Conservation (phyloP, 2,888 invertebrate species). For the Loripinus fragilis region DNA sequence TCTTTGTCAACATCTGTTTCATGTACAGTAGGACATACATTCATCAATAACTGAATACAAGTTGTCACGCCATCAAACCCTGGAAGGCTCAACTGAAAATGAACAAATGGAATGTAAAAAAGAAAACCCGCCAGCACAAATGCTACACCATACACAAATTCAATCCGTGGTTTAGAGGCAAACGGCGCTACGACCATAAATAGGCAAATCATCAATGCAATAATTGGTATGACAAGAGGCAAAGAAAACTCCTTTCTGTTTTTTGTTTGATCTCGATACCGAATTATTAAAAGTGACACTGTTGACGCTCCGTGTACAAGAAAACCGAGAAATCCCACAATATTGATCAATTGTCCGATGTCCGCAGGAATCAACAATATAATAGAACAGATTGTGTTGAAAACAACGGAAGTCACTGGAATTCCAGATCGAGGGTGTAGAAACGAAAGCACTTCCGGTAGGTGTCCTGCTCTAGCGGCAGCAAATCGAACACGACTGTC, state of each 20-base stretch:
- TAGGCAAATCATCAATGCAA: neutral
- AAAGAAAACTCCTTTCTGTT: neutral
- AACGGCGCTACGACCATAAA: neutral
- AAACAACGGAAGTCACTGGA: conserved; percentile 16
- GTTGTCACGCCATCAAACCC: neutral
- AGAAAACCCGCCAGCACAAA: neutral
- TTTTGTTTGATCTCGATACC: neutral
- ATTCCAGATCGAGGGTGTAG: conserved; percentile 32
- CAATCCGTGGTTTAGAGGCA: neutral
- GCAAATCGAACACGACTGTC: conserved; percentile 45
- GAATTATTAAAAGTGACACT: neutral
- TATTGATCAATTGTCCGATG: neutral
- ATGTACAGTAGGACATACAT: neutral
- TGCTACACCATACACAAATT: neutral
- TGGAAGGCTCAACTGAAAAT: neutral
- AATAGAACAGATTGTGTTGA: neutral
- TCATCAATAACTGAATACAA: neutral
- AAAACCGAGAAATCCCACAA: neutral
- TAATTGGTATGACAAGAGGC: neutral
- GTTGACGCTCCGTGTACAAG: neutral
- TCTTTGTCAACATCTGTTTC: too few relatives aligned
- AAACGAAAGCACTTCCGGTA: conserved; percentile 48
- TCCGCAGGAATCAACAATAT: neutral
- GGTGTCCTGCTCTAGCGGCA: conserved; percentile 41
- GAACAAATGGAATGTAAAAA: neutral